phyloP scores from a whole-genome alignment of 1,140 invertebrate species.

The Drosophila dunni region DNA sequence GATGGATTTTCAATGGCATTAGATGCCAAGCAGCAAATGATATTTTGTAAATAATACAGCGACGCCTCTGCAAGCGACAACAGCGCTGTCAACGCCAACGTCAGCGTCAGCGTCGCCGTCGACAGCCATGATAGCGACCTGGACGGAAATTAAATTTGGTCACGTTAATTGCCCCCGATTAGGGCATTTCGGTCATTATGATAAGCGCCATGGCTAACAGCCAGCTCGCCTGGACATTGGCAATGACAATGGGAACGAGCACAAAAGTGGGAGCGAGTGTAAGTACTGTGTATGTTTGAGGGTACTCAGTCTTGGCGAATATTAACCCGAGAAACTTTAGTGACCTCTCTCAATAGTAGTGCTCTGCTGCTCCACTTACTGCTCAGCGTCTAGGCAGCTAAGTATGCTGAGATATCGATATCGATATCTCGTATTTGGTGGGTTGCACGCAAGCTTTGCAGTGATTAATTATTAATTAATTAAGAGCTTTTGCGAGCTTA shows the following conservation, averaged over 20 bases:
- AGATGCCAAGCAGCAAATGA: slow-evolving; percentile 62
- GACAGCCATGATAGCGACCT: slow-evolving; percentile 61
- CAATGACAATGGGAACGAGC: slow-evolving; percentile 43
- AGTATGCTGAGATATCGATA: slow-evolving; percentile 44
- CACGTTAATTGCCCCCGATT: slow-evolving; percentile 80
- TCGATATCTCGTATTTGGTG: slow-evolving; percentile 26
- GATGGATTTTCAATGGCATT: slow-evolving; percentile 73
- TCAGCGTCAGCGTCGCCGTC: slow-evolving; percentile 22
- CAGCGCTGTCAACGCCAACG: slow-evolving; percentile 19
- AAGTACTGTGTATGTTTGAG: no score
- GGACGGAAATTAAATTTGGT: slow-evolving; percentile 81
- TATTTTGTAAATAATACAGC: slow-evolving; percentile 78
- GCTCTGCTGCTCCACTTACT: slow-evolving; percentile 5
- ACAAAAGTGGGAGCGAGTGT: background rate
- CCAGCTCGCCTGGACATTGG: slow-evolving; percentile 30
- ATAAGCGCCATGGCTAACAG: slow-evolving; percentile 62
- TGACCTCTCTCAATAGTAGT: slow-evolving; percentile 39
- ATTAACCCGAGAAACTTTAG: slow-evolving; percentile 8
- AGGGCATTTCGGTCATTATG: slow-evolving; percentile 80
- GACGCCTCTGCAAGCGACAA: slow-evolving; percentile 15
- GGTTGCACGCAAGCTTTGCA: slow-evolving; percentile 39
- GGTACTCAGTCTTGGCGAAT: background rate
- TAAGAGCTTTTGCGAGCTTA: slow-evolving; percentile 71
- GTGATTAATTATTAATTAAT: slow-evolving; percentile 81
- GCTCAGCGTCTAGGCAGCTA: slow-evolving; percentile 9